Percentiles rank a stretch among this genome's conserved stretches.
Evolutionary conservation across 1,140 invertebrate species (phyloP).

Genomic region (Ceratitis capitata): DNA sequence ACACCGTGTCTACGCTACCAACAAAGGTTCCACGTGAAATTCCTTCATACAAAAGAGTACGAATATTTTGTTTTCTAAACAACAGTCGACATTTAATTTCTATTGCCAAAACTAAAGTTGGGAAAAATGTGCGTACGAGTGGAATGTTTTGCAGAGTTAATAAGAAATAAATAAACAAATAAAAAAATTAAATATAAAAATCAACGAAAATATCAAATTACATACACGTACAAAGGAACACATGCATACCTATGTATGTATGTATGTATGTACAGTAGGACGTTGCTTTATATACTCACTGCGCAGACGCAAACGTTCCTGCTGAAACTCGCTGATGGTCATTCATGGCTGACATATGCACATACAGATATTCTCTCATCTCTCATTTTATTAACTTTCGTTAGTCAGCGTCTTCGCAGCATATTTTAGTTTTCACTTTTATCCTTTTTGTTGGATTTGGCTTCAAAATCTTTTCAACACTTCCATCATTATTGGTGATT

Average conservation of each 20-base stretch:
- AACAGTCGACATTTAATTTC: background rate
- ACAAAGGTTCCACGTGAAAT: background rate
- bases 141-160: constrained; percentile 1
- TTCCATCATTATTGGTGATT: too few relatives aligned
- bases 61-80: background rate
- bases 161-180: background rate
- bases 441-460: background rate
- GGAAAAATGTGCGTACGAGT: background rate
- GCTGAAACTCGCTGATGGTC: background rate
- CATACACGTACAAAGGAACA: background rate
- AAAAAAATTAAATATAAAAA: background rate
- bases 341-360: background rate
- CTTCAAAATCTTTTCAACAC: too few relatives aligned
- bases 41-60: background rate
- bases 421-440: background rate
- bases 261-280: too few relatives aligned
- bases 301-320: background rate
- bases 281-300: background rate
- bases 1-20: background rate
- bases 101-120: background rate
- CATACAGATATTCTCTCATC: too few relatives aligned
- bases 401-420: background rate
- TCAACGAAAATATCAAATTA: constrained; percentile 14
- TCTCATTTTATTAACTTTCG: too few relatives aligned
- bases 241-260: too few relatives aligned